phyloP scores from a whole-genome alignment of 2,888 invertebrate species.

The Chouioia cunea region DNA sequence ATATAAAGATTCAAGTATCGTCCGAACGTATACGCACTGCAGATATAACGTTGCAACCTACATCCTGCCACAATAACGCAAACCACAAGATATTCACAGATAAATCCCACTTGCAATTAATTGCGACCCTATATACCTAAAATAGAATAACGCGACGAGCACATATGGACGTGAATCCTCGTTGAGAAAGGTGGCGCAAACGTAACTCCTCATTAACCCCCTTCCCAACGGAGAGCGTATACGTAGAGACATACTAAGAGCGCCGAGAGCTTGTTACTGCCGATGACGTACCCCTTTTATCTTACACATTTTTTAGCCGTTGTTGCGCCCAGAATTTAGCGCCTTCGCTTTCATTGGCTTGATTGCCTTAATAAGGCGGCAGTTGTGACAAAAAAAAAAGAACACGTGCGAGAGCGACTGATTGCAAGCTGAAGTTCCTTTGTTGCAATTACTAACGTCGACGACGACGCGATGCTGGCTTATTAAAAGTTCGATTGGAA shows the following conservation, averaged over 20 bases:
- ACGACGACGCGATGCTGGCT: too few species aligned
- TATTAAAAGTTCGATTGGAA: too few species aligned
- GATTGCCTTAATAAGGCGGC: conserved; percentile 44
- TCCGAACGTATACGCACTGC: too few species aligned
- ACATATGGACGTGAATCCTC: neutral
- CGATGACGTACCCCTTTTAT: conserved; percentile 2
- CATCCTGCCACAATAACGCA: too few species aligned
- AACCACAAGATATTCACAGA: too few species aligned
- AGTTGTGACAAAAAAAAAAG: neutral
- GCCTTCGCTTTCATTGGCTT: conserved; percentile 38
- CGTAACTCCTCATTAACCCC: neutral
- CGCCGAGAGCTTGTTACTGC: conserved; percentile 8
- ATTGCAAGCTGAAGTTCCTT: too few species aligned
- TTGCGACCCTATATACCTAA: neutral
- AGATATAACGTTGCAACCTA: too few species aligned
- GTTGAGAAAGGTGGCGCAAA: neutral
- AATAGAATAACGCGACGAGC: neutral
- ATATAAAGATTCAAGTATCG: too few species aligned
- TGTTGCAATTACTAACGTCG: too few species aligned
- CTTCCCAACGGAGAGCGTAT: neutral
- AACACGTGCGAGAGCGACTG: neutral
- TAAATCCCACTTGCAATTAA: neutral
- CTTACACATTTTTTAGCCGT: neutral
- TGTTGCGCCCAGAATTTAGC: conserved; percentile 6
- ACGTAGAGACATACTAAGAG: conserved; percentile 1